These are phyloP conservation scores for Paralichthys olivaceus DNA, from an alignment of 2,113 vertebrate genomes.

Conservation along the genomic window DNA sequence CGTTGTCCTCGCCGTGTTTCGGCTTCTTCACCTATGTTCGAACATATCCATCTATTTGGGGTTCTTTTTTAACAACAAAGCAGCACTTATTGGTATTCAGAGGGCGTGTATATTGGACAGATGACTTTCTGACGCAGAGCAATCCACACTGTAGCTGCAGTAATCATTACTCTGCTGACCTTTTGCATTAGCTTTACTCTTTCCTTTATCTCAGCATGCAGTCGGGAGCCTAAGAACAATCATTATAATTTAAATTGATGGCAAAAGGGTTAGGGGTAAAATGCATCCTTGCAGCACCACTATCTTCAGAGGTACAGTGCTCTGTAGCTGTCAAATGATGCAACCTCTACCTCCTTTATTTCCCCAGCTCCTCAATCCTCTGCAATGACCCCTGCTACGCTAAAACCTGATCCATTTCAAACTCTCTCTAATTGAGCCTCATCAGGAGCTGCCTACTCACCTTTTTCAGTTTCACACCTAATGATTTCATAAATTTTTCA, in stretches of 20 bases:
- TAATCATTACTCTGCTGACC: constrained; percentile 23
- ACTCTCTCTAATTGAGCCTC: constrained; percentile 16
- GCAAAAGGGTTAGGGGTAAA: neutral
- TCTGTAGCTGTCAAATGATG: constrained; percentile 4
- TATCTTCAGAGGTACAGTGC: too few relatives aligned
- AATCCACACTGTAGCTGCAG: neutral
- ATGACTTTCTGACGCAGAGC: constrained; percentile 14
- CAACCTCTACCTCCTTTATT: neutral
- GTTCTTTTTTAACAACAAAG: constrained; percentile 19
- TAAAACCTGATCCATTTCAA: neutral
- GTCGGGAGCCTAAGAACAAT: neutral
- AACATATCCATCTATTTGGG: neutral
- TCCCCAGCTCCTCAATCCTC: neutral
- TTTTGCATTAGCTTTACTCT: constrained; percentile 17
- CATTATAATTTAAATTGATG: constrained; percentile 10
- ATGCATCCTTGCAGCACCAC: neutral
- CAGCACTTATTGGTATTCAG: constrained; percentile 25
- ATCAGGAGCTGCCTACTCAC: neutral
- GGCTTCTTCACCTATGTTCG: neutral
- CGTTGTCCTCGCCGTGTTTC: constrained; percentile 5
- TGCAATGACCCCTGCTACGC: neutral
- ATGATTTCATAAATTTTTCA: constrained; percentile 20
- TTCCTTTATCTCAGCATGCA: neutral
- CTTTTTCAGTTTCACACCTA: constrained; percentile 14
- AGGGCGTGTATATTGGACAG: neutral